Percentiles rank a stretch among this genome's conserved stretches.
Conservation (phyloP, 2,888 invertebrate genomes). For the Drosophila leonis region DNA sequence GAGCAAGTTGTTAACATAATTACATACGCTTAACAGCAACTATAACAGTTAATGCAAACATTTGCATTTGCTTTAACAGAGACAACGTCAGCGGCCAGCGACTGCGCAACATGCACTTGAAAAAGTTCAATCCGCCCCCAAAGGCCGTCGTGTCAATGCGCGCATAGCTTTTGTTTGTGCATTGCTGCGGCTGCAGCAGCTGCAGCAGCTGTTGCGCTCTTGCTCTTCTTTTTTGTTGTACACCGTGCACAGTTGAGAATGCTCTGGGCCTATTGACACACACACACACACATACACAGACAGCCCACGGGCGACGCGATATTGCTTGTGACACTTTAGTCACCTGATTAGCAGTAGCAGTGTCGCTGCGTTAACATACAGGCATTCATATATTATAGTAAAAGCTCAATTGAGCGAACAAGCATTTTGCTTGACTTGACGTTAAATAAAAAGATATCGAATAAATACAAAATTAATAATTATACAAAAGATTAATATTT, state of each 20-base stretch:
- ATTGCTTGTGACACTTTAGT: conserved; percentile 25
- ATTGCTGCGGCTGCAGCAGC: conserved; percentile 6
- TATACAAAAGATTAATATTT: neutral
- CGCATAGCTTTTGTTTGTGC: conserved; percentile 44
- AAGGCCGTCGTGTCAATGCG: conserved; percentile 56
- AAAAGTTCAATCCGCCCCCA: conserved; percentile 62
- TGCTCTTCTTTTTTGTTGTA: conserved; percentile 9
- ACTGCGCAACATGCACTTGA: conserved; percentile 68
- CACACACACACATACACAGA: neutral
- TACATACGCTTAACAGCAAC: conserved; percentile 16
- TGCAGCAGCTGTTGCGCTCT: conserved; percentile 37
- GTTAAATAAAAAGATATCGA: neutral
- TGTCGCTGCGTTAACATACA: neutral
- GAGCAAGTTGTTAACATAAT: conserved; percentile 27
- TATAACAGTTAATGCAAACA: conserved; percentile 16
- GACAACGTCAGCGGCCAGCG: conserved; percentile 44
- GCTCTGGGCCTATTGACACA: conserved; percentile 10
- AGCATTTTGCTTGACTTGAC: neutral
- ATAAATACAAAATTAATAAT: neutral
- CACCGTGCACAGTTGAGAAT: conserved; percentile 27
- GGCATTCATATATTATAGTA: neutral
- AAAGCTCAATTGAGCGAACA: neutral
- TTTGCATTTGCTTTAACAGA: conserved; percentile 43
- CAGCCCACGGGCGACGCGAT: neutral
- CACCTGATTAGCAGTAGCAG: conserved; percentile 28